Percentiles rank a stretch among this genome's conserved stretches.
Evolutionary conservation across 2,113 vertebrate species (phyloP).

Genomic region (Arothron firmamentum): DNA sequence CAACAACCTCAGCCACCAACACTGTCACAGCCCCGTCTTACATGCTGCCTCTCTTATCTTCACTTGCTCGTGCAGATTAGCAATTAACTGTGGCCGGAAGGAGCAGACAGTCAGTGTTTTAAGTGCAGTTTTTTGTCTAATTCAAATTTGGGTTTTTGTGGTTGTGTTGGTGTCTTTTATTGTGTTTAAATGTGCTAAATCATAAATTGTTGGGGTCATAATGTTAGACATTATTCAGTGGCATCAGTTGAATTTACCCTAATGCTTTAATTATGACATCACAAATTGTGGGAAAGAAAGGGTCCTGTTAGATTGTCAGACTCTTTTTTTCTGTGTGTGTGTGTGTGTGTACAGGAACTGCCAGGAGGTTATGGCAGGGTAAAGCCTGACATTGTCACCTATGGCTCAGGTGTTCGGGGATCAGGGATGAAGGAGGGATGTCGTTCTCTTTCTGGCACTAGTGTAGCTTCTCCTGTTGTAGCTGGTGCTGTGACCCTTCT

Average conservation of each 20-base stretch:
- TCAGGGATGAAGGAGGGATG: conserved; percentile 97
- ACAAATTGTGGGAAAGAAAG: background rate
- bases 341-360: conserved; percentile 81
- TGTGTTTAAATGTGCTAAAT: no score
- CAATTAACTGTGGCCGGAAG: background rate
- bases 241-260: no score
- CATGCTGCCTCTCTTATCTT: no score
- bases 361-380: conserved; percentile 93
- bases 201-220: no score
- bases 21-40: no score
- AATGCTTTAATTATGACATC: no score
- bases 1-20: no score
- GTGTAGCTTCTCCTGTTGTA: conserved; percentile 97
- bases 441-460: conserved; percentile 94
- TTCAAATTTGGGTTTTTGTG: background rate
- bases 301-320: background rate
- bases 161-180: no score
- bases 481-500: conserved; percentile 93
- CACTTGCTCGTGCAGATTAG: background rate
- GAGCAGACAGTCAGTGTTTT: background rate
- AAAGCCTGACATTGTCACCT: conserved; percentile 97
- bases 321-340: background rate
- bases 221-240: no score
- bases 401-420: conserved; percentile 92
- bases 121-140: background rate